Evolutionary conservation across 2,797 vertebrate genomes (phyloP), one percentile per base, ranked within the genome.

Genomic region (Toxotes lorentzi): DNA sequence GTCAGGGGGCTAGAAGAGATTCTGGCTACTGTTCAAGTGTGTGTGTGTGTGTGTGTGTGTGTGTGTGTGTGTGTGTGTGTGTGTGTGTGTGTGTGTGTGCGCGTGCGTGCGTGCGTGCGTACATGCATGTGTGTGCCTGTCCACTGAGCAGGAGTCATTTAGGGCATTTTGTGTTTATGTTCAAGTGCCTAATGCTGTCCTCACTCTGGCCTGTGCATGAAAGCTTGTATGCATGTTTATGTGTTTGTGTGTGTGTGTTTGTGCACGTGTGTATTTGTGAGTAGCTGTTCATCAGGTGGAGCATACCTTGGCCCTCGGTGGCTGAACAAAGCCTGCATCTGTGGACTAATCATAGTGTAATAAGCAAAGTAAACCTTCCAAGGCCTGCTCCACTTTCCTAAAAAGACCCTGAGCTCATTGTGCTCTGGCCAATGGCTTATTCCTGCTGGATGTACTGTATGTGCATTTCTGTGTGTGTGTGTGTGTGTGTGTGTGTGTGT

Each of bases 321-420:
- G 51, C 62, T 56, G 70, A 80, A 90, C 84, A 88, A 86, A 90
- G 83, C 65, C 71, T 54, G 64, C 53, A n/a, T 82, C 84, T 88
- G 85, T 81, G 68, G 81, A 74, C 78, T 89, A 89, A 93, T 91
- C 40, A 40, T 72, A 27, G 83, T 88, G 83, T 86, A 92, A 90
- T 91, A 89, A 92, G 78, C 77, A 90, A 77, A 93, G 86, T 83
- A 88, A 92, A 91, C 79, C 88, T 64, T 85, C 76, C 81, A 82
- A 80, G 84, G 79, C 77, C 90, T 87, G 86, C 86, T 83, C 81
- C 88, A 77, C 82, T 90, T 91, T 87, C 76, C 78, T 73, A 73
- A 82, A 87, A 84, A 86, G 69, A 83, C 71, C 79, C 83, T 74
- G 85, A 88, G 82, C 87, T 84, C 84, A 83, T 81, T 90, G 86